These are phyloP conservation scores for Intellagama lesueurii DNA, from an alignment of 2,797 vertebrate species.

Conservation along the genomic window DNA sequence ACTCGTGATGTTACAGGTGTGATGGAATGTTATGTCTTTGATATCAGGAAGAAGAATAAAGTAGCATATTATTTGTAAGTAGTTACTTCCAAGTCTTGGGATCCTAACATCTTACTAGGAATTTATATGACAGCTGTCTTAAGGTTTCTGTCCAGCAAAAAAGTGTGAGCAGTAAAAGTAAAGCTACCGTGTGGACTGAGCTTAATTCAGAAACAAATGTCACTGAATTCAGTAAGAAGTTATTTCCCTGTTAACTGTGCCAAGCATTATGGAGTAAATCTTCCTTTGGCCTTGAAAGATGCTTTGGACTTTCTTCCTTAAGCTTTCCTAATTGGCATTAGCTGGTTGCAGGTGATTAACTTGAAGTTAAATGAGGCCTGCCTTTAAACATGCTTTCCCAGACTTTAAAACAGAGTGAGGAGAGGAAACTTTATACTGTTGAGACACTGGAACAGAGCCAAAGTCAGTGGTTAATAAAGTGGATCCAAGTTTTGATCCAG, in stretches of 20 bases:
- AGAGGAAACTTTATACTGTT: slow-evolving; percentile 68
- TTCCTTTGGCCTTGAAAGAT: slow-evolving; percentile 70
- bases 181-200: not conserved
- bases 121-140: slow-evolving; percentile 65
- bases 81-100: not conserved
- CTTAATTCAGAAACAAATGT: not conserved
- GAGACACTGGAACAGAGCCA: slow-evolving; percentile 61
- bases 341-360: slow-evolving; percentile 78
- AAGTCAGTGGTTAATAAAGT: slow-evolving; percentile 76
- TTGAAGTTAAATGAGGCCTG: slow-evolving; percentile 83
- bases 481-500: slow-evolving; percentile 72
- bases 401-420: slow-evolving; percentile 72
- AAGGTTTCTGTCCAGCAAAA: slow-evolving; percentile 76
- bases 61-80: not conserved
- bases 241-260: slow-evolving; percentile 2
- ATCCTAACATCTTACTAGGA: slow-evolving; percentile 59
- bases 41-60: not conserved
- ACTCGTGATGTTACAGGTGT: not conserved
- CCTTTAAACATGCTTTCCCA: slow-evolving; percentile 79
- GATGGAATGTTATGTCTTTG: not conserved
- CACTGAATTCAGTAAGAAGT: not conserved
- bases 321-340: slow-evolving; percentile 63
- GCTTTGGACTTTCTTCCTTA: slow-evolving; percentile 63
- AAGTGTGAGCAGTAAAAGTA: slow-evolving; percentile 72
- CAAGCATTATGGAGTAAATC: not conserved